Base-by-base conservation (phyloP, 1,140 invertebrate genomes). In the Uloborus diversus region DNA sequence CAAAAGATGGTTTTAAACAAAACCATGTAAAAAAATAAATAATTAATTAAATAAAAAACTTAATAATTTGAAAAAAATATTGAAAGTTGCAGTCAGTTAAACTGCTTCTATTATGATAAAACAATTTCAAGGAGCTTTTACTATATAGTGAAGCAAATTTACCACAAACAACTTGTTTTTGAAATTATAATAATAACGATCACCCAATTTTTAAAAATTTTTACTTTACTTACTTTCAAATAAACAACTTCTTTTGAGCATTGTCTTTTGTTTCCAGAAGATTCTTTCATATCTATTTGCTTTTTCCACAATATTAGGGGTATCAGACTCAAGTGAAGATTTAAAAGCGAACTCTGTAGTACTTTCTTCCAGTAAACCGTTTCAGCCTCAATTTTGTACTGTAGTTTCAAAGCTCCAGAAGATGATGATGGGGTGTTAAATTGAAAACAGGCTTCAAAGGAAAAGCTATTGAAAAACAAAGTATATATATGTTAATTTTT, bases 381-480 rank as follows among this genome's bases (percentile, higher is more conserved):
- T 87, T 96, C 94, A 0, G 93, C 94, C 87, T 94, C 93, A n/a
- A 96, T 92, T 9, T 89, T 90, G 85, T 93, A 94, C 81, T 91
- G 90, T 1, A 95, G 84, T 73, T 86, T 89, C n/a, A 93, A 87
- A 33, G 23, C 32, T 33, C 30, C 47, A 20, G 33, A 25, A 3
- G 64, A 17, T 17, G 62, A 68, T n/a, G 14, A 11, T 28, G 66
- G 25, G 1, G 91, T 90, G 81, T 92, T 90, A 61, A 96, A 92
- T 80, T 90, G 90, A 84, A 94, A 96, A 85, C 96, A 97, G 0
- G 94, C 91, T 87, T 93, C 88, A 83, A 97, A 95, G 17, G 92
- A 90, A 84, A 97, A 96, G 86, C 92, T 92, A 81, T 20, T 88
- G 87, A 59, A 61, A 64, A 35, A 33, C 37, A 30, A n/a, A 53